Conservation (phyloP, 2,888 invertebrate genomes). For the Eilema depressum region DNA sequence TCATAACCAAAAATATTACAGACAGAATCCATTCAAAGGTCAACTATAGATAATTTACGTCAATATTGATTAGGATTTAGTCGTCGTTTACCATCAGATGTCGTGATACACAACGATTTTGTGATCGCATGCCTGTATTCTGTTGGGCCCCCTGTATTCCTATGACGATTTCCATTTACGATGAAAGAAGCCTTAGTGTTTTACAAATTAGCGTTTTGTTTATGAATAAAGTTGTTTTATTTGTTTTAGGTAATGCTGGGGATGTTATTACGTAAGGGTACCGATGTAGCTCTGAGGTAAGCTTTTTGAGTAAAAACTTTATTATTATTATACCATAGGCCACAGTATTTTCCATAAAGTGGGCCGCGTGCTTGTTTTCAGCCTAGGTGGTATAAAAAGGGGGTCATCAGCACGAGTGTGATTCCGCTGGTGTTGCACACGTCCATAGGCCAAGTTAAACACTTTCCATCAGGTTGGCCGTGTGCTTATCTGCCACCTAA, state of each 20-base stretch:
- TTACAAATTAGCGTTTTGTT: slow-evolving; percentile 19
- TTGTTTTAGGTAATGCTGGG: slow-evolving; percentile 14
- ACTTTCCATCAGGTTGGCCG: too few relatives aligned
- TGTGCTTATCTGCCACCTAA: too few relatives aligned
- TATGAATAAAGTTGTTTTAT: slow-evolving; percentile 12
- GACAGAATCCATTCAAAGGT: slow-evolving; percentile 1
- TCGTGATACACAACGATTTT: slow-evolving; percentile 39
- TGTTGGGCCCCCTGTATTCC: slow-evolving; percentile 25
- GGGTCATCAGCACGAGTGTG: too few relatives aligned
- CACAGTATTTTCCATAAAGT: too few relatives aligned
- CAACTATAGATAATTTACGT: slow-evolving; percentile 22
- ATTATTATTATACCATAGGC: too few relatives aligned
- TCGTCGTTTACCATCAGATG: slow-evolving; percentile 22
- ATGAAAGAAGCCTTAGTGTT: slow-evolving; percentile 21
- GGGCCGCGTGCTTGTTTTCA: too few relatives aligned
- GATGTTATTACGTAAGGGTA: background rate
- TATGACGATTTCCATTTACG: slow-evolving; percentile 25
- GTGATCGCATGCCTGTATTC: slow-evolving; percentile 35
- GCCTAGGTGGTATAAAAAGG: too few relatives aligned
- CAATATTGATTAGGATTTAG: slow-evolving; percentile 44
- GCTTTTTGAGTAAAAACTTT: background rate
- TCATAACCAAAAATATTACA: background rate
- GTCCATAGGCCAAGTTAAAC: too few relatives aligned
- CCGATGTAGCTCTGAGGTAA: background rate
- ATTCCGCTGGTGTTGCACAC: too few relatives aligned